phyloP scores from a whole-genome alignment of 2,888 invertebrate genomes.

The Aquatica leii region DNA sequence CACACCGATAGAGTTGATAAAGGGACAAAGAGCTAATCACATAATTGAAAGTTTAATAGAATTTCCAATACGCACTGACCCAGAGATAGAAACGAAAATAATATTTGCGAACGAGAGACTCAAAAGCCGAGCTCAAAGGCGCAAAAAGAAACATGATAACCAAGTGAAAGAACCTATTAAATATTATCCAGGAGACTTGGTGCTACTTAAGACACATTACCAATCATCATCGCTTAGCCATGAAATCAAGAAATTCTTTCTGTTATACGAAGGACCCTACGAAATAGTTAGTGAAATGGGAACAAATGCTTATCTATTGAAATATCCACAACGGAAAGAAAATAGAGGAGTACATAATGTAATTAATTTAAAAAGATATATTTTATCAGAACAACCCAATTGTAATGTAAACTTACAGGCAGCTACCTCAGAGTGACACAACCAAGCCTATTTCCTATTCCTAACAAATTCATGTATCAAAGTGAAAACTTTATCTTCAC shows the following conservation, averaged over 20 bases:
- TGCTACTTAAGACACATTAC: slow-evolving; percentile 4
- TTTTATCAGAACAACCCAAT: too few relatives aligned
- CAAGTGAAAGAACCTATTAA: slow-evolving; percentile 12
- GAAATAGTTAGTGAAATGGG: neutral
- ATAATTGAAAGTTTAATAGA: slow-evolving; percentile 1
- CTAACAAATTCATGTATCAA: too few relatives aligned
- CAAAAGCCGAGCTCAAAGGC: neutral
- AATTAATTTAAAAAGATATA: too few relatives aligned
- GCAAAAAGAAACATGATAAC: slow-evolving; percentile 10
- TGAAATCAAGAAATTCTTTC: slow-evolving; percentile 4
- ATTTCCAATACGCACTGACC: neutral
- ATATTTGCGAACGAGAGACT: slow-evolving; percentile 9
- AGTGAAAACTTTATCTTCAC: too few relatives aligned
- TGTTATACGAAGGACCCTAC: slow-evolving; percentile 8
- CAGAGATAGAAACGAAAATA: slow-evolving; percentile 2
- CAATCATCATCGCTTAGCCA: slow-evolving; percentile 1
- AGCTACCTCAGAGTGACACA: too few relatives aligned
- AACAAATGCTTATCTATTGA: neutral
- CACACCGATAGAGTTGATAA: slow-evolving; percentile 10
- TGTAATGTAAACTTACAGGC: too few relatives aligned
- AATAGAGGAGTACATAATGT: too few relatives aligned
- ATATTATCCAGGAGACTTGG: slow-evolving; percentile 7
- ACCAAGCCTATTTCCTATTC: too few relatives aligned
- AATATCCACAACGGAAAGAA: too few relatives aligned
- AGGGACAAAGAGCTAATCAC: neutral